Base-by-base conservation (phyloP, 2,113 vertebrate species). In the Anoura caudifer region DNA sequence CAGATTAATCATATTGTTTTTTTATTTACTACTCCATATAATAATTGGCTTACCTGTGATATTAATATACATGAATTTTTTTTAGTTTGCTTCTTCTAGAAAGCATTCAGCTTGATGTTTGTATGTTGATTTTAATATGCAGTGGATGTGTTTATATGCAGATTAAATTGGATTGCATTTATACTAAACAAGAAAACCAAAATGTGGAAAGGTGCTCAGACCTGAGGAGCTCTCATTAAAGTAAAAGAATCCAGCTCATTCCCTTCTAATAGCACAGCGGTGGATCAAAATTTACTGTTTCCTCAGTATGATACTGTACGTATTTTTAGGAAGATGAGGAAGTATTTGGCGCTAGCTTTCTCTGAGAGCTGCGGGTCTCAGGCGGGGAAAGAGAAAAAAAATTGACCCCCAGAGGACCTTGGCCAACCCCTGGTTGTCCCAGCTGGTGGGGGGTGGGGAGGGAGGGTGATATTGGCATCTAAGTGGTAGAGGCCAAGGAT, bases 61-160 rank as follows among this genome's bases (percentile, higher is more conserved):
- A 97, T 98, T 97, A 97, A 98, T 97, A 97, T 98, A 95, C 94
- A 98, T 98, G 97, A 96, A 91, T 91, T 94, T 96, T 96, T 89
- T 97, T 96, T 50, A 94, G 91, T 86, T 95, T 91, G 88, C 96
- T 94, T 94, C 96, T 97, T 97, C 79, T 81, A 95, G 96, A 97
- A 97, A 96, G 76, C 86, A 93, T 95, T 97, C 95, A 83, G 88
- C 56, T 93, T 94, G 95, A 76, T 97, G 94, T 94, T 96, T 92
- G 91, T 97, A 97, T 90, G 95, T 93, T 97, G 96, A 96, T 97
- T 97, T 97, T 97, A 97, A 97, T 98, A 97, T 96, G 95, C 95
- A 97, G 77, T 96, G 83, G 95, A 95, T 97, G 91, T 97, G 95
- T 96, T 98, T 97, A 97, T 97, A 97, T 98, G 97, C 97, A 98